Conservation (phyloP, 2,888 invertebrate genomes). For the Sialis fuliginosa region DNA sequence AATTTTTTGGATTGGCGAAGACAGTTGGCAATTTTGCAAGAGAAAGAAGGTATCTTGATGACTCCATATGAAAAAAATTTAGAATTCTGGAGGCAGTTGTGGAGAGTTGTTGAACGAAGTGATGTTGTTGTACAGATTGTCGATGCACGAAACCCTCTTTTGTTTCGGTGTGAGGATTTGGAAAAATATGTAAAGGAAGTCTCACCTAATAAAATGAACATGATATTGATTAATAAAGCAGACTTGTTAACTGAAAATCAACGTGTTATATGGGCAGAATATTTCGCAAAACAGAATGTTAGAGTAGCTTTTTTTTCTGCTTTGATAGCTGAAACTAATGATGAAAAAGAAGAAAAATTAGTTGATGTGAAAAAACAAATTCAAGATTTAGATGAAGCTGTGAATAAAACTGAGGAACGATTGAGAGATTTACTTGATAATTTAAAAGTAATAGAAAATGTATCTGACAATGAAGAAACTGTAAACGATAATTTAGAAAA, state of each 20-base stretch:
- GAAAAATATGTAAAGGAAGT: constrained; percentile 73
- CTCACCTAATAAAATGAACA: constrained; percentile 47
- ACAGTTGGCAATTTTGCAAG: constrained; percentile 58
- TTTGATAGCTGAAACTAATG: constrained; percentile 35
- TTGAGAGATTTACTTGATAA: constrained; percentile 21
- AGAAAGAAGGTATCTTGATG: constrained; percentile 60
- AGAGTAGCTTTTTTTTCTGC: constrained; percentile 87
- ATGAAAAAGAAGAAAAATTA: constrained; percentile 18
- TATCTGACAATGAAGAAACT: not conserved
- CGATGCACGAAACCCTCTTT: constrained; percentile 88
- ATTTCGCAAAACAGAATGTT: constrained; percentile 54
- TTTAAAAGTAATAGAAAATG: not conserved
- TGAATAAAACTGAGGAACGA: constrained; percentile 34
- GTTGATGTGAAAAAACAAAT: constrained; percentile 17
- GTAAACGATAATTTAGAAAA: constrained; percentile 18
- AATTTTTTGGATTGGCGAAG: constrained; percentile 84
- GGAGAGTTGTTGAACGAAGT: constrained; percentile 95
- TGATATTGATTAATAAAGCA: constrained; percentile 89
- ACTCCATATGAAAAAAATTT: constrained; percentile 97
- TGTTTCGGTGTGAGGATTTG: constrained; percentile 75
- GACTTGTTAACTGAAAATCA: constrained; percentile 74
- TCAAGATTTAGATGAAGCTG: constrained; percentile 31
- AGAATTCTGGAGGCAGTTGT: constrained; percentile 96
- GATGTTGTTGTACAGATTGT: constrained; percentile 88
- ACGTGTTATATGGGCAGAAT: constrained; percentile 67